phyloP scores from a whole-genome alignment of 2,888 invertebrate species.

The Mamestra brassicae region DNA sequence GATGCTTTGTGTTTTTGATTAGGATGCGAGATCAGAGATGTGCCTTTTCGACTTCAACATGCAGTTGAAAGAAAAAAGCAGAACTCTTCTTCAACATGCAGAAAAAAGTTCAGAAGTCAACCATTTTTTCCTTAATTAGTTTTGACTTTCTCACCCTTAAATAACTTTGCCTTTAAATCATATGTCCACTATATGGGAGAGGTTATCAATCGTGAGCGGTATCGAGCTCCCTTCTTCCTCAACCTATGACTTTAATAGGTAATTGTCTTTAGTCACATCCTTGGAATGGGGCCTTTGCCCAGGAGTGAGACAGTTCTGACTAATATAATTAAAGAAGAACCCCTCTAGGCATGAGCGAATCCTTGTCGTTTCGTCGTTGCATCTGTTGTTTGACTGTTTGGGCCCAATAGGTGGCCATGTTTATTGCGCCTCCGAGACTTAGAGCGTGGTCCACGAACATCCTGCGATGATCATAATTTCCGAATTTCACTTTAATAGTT shows the following conservation, averaged over 20 bases:
- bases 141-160: too few species aligned
- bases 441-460: not conserved
- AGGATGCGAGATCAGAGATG: not conserved
- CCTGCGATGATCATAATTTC: not conserved
- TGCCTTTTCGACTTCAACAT: not conserved
- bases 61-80: too few species aligned
- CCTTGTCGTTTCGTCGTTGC: not conserved
- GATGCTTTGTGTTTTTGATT: conserved; percentile 25
- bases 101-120: too few species aligned
- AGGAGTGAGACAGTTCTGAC: not conserved
- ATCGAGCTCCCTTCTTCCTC: too few species aligned
- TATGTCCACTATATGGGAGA: too few species aligned
- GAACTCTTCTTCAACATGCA: too few species aligned
- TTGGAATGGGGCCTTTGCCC: not conserved
- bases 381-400: not conserved
- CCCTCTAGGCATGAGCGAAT: not conserved
- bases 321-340: not conserved
- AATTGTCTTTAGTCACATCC: too few species aligned
- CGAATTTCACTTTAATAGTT: not conserved
- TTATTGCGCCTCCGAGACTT: not conserved
- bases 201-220: too few species aligned
- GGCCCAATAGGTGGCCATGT: not conserved
- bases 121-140: too few species aligned
- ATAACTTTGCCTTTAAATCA: too few species aligned
- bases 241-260: too few species aligned